Conservation (phyloP, 2,113 vertebrate species). For the Bos indicus region DNA sequence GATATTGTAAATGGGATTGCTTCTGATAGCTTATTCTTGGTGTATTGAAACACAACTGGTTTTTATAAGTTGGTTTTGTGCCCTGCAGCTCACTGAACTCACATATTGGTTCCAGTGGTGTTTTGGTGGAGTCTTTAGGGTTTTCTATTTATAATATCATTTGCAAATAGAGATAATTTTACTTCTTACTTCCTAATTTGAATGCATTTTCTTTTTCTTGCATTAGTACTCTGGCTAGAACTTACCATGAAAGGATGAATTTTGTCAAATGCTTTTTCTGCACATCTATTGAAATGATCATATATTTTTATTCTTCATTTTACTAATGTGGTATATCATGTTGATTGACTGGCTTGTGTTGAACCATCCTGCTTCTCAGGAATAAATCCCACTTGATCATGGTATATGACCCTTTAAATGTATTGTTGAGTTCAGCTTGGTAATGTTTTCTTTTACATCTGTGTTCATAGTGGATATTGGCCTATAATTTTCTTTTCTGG, state of each 20-base stretch:
- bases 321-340: not conserved
- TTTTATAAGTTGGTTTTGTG: not conserved
- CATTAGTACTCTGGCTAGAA: not conserved
- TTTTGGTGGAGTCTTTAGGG: not conserved
- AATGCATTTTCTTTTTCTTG: not conserved
- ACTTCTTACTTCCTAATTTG: not conserved
- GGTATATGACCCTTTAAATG: not conserved
- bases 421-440: not conserved
- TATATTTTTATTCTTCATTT: not conserved
- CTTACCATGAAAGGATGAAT: not conserved
- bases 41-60: not conserved
- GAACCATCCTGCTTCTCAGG: not conserved
- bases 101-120: not conserved
- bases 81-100: not conserved
- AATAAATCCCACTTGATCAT: not conserved
- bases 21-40: not conserved
- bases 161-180: not conserved
- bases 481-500: not conserved
- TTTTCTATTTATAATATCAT: not conserved
- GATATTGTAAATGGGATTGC: not conserved
- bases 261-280: not conserved
- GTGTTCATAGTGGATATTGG: not conserved
- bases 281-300: not conserved
- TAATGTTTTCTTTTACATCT: not conserved
- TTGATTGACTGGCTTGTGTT: not conserved